phyloP scores from a whole-genome alignment of 2,888 invertebrate species.

The Gymnosoma rotundatum region DNA sequence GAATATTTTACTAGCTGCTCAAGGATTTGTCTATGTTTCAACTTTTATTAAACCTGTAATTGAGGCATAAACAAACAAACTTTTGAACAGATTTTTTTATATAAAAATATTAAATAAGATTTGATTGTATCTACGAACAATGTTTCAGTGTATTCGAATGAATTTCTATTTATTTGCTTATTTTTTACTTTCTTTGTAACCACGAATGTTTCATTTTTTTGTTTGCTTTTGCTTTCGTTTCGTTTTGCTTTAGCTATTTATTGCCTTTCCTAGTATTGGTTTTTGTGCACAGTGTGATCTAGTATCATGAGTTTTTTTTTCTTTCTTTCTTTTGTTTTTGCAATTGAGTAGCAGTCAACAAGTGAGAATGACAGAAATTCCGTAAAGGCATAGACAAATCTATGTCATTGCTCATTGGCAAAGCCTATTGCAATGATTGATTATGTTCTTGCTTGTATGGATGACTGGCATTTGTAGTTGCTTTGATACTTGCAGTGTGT shows the following conservation, averaged over 20 bases:
- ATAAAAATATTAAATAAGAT: no score
- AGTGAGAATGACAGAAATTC: constrained; percentile 36
- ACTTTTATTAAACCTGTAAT: no score
- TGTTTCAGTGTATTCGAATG: no score
- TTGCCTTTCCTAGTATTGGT: not conserved
- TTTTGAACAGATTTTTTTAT: no score
- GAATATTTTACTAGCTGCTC: no score
- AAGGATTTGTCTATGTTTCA: no score
- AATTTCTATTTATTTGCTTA: no score
- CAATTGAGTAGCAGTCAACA: constrained; percentile 7
- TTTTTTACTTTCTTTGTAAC: no score
- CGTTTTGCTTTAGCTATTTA: not conserved
- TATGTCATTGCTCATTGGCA: constrained; percentile 41
- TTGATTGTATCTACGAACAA: no score
- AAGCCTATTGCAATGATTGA: constrained; percentile 45
- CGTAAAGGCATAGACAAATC: constrained; percentile 28
- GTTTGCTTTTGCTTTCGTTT: not conserved
- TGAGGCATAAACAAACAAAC: no score
- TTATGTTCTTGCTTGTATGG: constrained; percentile 8
- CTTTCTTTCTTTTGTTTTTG: not conserved
- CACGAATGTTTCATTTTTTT: no score
- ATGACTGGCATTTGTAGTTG: constrained; percentile 11
- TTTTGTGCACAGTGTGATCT: not conserved
- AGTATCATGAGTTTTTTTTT: not conserved
- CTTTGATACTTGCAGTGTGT: not conserved